Base-by-base conservation (phyloP, 2,797 vertebrate species). In the Lateolabrax maculatus region DNA sequence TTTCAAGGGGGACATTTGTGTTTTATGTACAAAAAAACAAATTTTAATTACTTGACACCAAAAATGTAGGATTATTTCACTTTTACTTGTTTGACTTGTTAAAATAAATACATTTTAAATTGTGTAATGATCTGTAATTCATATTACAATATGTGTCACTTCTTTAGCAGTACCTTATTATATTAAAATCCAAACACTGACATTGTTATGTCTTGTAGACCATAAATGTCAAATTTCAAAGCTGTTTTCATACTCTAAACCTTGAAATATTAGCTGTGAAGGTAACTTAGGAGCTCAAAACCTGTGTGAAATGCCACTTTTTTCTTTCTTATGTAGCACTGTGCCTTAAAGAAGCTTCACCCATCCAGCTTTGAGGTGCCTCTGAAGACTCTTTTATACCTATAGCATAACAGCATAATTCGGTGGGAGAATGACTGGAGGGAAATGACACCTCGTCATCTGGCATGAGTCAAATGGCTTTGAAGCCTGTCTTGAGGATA, bases 401-500 rank as follows among this genome's bases (percentile, higher is more conserved):
- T 85, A 16, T 2, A 64, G 71, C 77, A 77, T 63, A 57, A 58
- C 25, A 10, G 70, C 65, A 51, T 77, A 65, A 71, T 64, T 66
- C 53, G 60, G 80, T 0, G 37, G 75, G 62, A 79, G 84, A 76
- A 36, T n/a, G 77, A 84, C 82, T 83, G 73, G 25, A 74, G 72
- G 85, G 74, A 85, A 83, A 79, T 62, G 85, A 87, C 87, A 85
- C 81, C 84, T 89, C 61, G 49, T 90, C 90, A 85, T 87, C 76
- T 79, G 84, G 79, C 81, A 74, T 81, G 79, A 89, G 80, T 86
- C 72, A 80, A 80, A 84, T 66, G 75, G 73, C 84, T 82, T 81
- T 91, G 89, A 89, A 80, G 87, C 85, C 81, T 77, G 80, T 84
- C 89, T 85, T 60, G 74, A 86, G 86, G 90, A 89, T 77, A 81